phyloP scores from a whole-genome alignment of 2,797 vertebrate genomes.

The Gymnocypris eckloni region DNA sequence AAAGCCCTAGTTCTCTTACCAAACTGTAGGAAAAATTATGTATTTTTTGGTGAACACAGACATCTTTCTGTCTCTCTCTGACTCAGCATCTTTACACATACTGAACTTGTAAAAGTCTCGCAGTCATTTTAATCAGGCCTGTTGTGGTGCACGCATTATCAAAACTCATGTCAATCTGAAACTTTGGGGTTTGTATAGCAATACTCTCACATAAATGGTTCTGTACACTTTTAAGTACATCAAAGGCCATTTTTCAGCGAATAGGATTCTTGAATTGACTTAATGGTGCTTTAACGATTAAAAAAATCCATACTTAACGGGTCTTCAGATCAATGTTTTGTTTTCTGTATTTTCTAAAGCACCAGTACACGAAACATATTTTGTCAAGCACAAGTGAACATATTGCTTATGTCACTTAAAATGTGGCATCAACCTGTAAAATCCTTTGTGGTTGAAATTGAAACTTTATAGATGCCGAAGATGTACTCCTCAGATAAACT shows the following conservation, averaged over 20 bases:
- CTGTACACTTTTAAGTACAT: not conserved
- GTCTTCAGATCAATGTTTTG: not conserved
- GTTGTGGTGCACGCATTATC: constrained; percentile 37
- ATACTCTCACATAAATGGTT: not conserved
- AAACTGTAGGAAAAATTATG: constrained; percentile 65
- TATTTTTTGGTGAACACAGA: constrained; percentile 14
- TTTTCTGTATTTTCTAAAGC: not conserved
- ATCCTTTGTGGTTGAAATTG: constrained; percentile 26
- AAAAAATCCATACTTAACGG: no score
- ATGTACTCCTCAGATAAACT: not conserved
- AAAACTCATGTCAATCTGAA: constrained; percentile 52
- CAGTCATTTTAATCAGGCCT: constrained; percentile 6
- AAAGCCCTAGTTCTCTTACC: constrained; percentile 23
- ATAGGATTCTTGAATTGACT: not conserved
- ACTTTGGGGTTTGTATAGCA: constrained; percentile 37
- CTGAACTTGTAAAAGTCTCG: constrained; percentile 28
- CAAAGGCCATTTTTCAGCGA: not conserved
- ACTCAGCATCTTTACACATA: constrained; percentile 54
- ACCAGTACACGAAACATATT: not conserved
- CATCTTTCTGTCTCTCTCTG: constrained; percentile 47
- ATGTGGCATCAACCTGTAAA: no score
- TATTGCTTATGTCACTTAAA: not conserved
- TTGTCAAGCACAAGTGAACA: not conserved
- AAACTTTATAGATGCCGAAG: not conserved
- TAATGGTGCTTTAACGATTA: not conserved